These are phyloP conservation scores for Lanistes nyassanus DNA, from an alignment of 1,140 invertebrate genomes.

Conservation along the genomic window DNA sequence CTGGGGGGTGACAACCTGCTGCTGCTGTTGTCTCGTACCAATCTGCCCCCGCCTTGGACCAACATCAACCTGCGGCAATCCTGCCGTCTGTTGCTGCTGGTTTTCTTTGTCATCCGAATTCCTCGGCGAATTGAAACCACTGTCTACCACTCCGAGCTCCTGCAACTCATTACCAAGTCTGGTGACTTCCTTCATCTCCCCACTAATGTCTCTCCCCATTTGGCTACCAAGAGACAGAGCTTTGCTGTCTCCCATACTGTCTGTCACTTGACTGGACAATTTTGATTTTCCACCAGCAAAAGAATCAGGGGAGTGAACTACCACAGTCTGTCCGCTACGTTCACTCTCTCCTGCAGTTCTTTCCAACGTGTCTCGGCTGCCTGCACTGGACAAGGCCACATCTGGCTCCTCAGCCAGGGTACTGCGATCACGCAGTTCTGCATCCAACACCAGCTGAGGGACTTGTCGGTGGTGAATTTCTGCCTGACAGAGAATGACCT, in stretches of 20 bases:
- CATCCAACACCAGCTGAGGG: conserved; percentile 31
- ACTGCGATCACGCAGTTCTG: conserved; percentile 16
- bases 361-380: conserved; percentile 23
- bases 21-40: background rate
- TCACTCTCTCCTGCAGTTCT: conserved; percentile 18
- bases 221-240: background rate
- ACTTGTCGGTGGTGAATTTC: conserved; percentile 32
- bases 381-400: conserved; percentile 26
- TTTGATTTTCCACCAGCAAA: background rate
- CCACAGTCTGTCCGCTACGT: conserved; percentile 20
- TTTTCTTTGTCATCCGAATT: conserved; percentile 33
- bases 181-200: conserved; percentile 14
- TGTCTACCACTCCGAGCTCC: conserved; percentile 45
- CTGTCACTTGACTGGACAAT: background rate
- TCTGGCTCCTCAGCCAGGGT: conserved; percentile 19
- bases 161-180: conserved; percentile 26
- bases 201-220: background rate
- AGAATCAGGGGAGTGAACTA: background rate
- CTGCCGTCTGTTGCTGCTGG: conserved; percentile 14
- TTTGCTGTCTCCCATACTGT: background rate
- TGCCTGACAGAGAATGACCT: conserved; percentile 29
- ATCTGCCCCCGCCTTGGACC: background rate
- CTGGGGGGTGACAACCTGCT: background rate
- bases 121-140: conserved; percentile 53
- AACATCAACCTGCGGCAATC: background rate